Evolutionary conservation across 2,888 invertebrate species (phyloP), one percentile per base, ranked within the genome.

Genomic region (Yponomeuta cagnagella): DNA sequence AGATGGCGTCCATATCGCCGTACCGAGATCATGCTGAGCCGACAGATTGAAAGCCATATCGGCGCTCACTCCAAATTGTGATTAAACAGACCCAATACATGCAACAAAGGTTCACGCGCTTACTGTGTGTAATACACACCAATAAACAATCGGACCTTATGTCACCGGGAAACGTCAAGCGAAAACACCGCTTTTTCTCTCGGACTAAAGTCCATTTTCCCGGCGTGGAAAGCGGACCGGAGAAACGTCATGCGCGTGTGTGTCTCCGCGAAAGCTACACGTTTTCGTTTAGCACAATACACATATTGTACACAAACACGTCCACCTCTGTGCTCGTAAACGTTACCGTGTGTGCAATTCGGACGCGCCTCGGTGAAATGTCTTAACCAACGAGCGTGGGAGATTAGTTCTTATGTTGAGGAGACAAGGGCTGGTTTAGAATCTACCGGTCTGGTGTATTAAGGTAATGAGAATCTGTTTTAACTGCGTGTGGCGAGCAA

Each of bases 41-140:
- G 83, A 82, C 86, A 82, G 80, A 83, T 83, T 83, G 85, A 90
- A 90, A 90, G 88, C 87, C 89, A 88, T 89, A 90, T 84, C 86
- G 84, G 87, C 82, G 83, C 88, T 86, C 89, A 90, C 90, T 90
- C 90, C 86, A 88, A 91, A 90, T 90, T 90, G 90, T 92, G 91
- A 92, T 91, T 91, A 91, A 91, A 88, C 85, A 88, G 90, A 87
- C 90, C 90, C 88, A 90, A 91, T 90, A 90, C 90, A 91, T 89
- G 91, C 90, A 91, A 89, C 89, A 90, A 91, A 91, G 89, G 90
- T 90, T 90, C 91, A 89, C 86, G 87, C 90, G 85, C 52, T 84
- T 89, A 86, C 90, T 85, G 75, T 77, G 79, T 33, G 15, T 63
- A 12, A 63, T 15, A 69, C 8, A 69, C 63, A n/a, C 3, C 63